Conservation (phyloP, 1,140 invertebrate species). For the Alviniconcha marisindica region DNA sequence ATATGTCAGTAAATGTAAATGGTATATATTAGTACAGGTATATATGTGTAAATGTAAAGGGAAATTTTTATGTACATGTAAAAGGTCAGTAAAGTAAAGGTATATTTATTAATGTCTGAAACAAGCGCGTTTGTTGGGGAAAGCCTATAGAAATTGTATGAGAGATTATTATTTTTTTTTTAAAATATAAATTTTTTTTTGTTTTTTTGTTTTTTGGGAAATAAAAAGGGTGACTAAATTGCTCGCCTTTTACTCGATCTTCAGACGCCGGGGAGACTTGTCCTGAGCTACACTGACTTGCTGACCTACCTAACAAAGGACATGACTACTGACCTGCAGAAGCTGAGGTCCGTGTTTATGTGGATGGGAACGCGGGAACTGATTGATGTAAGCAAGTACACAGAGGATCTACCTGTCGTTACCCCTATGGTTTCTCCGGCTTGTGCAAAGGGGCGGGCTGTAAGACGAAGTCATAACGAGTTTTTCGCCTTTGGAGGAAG, state of each 20-base stretch:
- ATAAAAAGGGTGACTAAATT: too few species aligned
- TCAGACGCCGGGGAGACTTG: background rate
- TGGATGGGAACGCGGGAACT: background rate
- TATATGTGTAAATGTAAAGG: too few species aligned
- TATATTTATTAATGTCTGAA: background rate
- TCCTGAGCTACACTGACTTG: background rate
- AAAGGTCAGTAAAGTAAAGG: too few species aligned
- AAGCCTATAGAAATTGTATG: too few species aligned
- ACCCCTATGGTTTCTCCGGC: too few species aligned
- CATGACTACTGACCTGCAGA: slow-evolving; percentile 3
- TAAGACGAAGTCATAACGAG: too few species aligned
- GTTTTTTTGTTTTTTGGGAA: too few species aligned
- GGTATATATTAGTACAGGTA: too few species aligned
- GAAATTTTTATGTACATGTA: too few species aligned
- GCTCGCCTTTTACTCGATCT: background rate
- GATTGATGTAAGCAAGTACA: background rate
- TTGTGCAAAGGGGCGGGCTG: too few species aligned
- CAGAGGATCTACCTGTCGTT: background rate
- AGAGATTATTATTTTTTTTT: background rate
- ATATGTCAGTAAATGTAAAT: too few species aligned
- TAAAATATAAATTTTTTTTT: background rate
- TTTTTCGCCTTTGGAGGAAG: too few species aligned
- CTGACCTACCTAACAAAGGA: background rate
- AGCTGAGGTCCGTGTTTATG: background rate
- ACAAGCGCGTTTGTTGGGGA: background rate